Evolutionary conservation across 1,140 invertebrate genomes (phyloP), one percentile per base, ranked within the genome.

Genomic region (Zophobas morio): DNA sequence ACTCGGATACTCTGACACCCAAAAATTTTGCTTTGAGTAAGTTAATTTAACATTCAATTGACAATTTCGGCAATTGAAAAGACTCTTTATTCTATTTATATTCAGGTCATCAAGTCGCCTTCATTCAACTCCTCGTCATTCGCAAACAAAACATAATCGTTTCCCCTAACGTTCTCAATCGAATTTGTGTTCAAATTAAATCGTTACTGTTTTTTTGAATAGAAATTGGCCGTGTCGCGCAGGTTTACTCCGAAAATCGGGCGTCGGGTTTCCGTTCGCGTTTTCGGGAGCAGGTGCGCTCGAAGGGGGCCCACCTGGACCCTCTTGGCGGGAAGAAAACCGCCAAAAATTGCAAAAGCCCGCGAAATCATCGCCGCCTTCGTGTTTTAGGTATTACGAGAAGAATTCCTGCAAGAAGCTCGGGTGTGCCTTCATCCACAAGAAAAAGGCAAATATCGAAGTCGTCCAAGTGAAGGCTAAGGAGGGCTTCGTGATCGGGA

Each of bases 1-100:
- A 54, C 37, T 33, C 5, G 51, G 70, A 46, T 42, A 33, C 32
- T 53, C 71, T 32, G 71, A 56, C 49, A 54, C 54, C 49, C 71
- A 73, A 53, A 73, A 73, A 54, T 73, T 73, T 40, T 73, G 71
- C 49, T 73, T 54, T 40, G 71, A 73, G 71, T 73, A 73, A 73
- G 71, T 73, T 46, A 73, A 73, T 73, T 73, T 6, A 54, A 54
- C 36, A 3, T 3, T 40, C 33, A 46, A 40, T 66, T 66, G 39
- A 5, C 1, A 32, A 8, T 2, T 66, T 66, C 33, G 1, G 8
- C 33, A 42, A 32, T 6, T 66, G 3, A 42, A 66, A 66, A 2
- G n/a, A 1, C n/a, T 1, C 20, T 73, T 56, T 39, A 53, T 6
- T n/a, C 35, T 32, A 54, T 54, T 73, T 73, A 6, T 56, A 37